phyloP scores from a whole-genome alignment of 35 echinoderm and acorn worm species.

The Ptychodera flava region DNA sequence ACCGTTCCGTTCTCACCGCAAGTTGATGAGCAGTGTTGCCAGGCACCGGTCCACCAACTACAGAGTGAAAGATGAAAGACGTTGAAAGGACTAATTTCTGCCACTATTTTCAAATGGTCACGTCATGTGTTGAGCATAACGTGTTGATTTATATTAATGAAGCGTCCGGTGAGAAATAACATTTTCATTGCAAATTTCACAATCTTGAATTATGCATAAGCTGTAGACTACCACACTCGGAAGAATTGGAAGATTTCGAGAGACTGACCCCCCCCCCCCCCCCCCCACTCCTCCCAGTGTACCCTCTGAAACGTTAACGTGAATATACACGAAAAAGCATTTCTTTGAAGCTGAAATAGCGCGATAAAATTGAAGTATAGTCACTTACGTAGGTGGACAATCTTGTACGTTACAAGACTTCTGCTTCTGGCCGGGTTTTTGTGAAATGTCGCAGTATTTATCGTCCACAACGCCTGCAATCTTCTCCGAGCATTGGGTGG shows the following conservation, averaged over 20 bases:
- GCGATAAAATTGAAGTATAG: too few species aligned
- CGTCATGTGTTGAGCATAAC: too few species aligned
- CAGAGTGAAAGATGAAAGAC: not conserved
- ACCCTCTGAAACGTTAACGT: too few species aligned
- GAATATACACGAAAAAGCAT: not conserved
- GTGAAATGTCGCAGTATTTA: constrained; percentile 63
- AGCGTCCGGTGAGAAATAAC: not conserved
- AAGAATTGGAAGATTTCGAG: too few species aligned
- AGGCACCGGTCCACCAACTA: constrained; percentile 84
- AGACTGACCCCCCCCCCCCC: too few species aligned
- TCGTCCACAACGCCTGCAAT: constrained; percentile 83
- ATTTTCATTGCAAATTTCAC: not conserved
- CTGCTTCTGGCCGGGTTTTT: constrained; percentile 62
- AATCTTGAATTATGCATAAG: not conserved
- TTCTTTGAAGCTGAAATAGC: not conserved
- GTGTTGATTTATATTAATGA: too few species aligned
- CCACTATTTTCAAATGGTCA: not conserved
- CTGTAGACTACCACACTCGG: not conserved
- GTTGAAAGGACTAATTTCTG: not conserved
- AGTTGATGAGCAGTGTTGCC: constrained; percentile 73
- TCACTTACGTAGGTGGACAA: constrained; percentile 83
- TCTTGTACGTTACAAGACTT: constrained; percentile 60
- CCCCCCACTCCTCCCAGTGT: not conserved
- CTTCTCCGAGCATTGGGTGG: constrained; percentile 36
- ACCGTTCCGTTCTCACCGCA: constrained; percentile 42